Conservation (phyloP, 2,888 invertebrate genomes). For the Acheta domesticus region DNA sequence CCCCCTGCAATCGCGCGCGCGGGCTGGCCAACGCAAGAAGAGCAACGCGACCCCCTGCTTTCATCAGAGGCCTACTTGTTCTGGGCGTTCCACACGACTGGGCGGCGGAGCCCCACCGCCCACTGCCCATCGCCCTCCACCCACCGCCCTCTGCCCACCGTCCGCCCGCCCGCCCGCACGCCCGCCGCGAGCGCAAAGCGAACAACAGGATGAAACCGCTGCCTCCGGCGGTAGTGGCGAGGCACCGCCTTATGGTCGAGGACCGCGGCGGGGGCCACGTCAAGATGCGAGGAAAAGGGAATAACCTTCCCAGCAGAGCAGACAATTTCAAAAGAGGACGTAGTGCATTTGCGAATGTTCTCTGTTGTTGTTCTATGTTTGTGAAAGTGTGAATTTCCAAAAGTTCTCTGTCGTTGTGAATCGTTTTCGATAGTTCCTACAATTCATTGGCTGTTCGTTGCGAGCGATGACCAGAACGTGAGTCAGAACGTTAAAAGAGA, state of each 20-base stretch:
- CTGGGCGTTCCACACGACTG: constrained; percentile 1
- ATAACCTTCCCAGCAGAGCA: neutral
- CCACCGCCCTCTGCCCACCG: neutral
- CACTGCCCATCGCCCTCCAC: neutral
- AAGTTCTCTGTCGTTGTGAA: too few species aligned
- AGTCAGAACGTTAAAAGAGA: too few species aligned
- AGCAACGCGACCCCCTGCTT: neutral
- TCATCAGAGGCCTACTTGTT: neutral
- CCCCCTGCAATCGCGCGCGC: neutral
- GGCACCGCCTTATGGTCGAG: neutral
- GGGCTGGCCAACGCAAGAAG: neutral
- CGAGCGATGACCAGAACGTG: too few species aligned
- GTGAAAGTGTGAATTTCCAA: too few species aligned
- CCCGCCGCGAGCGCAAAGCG: neutral
- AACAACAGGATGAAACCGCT: neutral
- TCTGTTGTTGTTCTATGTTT: too few species aligned
- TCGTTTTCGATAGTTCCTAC: too few species aligned
- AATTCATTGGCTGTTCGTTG: too few species aligned
- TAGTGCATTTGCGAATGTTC: too few species aligned
- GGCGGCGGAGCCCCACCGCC: neutral
- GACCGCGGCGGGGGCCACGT: neutral
- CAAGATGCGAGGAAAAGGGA: neutral
- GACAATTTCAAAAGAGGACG: too few species aligned
- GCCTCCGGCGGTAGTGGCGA: neutral
- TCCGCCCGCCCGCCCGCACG: neutral